Conservation (phyloP, 2,797 vertebrate genomes). For the Pangasius djambal region DNA sequence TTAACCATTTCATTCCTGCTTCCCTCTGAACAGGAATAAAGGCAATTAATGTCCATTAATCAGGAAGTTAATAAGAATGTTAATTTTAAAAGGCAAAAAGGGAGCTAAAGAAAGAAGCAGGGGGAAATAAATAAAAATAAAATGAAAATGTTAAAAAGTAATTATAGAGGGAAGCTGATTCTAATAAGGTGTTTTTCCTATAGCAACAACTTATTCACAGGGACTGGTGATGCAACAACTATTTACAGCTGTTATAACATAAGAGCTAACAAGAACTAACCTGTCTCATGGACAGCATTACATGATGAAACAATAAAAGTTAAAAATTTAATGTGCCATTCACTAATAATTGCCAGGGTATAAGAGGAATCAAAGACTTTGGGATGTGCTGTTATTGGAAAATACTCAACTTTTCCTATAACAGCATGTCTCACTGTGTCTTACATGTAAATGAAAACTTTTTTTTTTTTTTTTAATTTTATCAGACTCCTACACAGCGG, state of each 20-base stretch:
- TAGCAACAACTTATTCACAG: background rate
- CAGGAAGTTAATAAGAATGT: slow-evolving; percentile 48
- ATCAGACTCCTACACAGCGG: background rate
- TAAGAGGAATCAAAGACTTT: background rate
- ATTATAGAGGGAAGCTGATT: background rate
- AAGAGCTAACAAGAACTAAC: background rate
- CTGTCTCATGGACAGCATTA: background rate
- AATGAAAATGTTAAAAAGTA: background rate
- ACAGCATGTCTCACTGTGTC: background rate
- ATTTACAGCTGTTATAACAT: background rate
- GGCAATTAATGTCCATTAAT: slow-evolving; percentile 45
- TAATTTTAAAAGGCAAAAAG: slow-evolving; percentile 29
- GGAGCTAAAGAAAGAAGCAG: background rate
- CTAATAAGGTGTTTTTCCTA: background rate
- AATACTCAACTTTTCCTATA: background rate
- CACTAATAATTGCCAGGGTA: background rate
- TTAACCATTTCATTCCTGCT: slow-evolving; percentile 23
- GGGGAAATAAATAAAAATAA: background rate
- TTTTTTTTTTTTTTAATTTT: background rate
- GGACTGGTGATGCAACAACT: background rate
- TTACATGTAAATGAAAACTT: background rate
- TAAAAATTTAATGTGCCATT: background rate
- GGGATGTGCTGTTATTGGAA: background rate
- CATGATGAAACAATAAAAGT: background rate
- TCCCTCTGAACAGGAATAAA: slow-evolving; percentile 33